These are phyloP conservation scores for Silurus lanzhouensis DNA, from an alignment of 2,797 vertebrate species.

Conservation along the genomic window DNA sequence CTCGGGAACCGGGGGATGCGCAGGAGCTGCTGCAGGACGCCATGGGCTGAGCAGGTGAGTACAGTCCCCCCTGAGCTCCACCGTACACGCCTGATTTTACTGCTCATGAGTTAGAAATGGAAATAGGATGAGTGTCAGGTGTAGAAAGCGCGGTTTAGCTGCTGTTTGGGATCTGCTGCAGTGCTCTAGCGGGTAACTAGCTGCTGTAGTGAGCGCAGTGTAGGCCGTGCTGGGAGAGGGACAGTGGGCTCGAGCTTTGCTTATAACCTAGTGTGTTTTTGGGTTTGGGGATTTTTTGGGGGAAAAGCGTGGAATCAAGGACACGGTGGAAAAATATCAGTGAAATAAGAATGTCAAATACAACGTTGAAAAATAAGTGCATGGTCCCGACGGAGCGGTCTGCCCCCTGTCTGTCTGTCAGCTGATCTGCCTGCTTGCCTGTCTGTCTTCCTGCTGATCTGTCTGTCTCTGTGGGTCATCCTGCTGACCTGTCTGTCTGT, in stretches of 20 bases:
- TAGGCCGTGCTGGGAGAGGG: slow-evolving; percentile 7
- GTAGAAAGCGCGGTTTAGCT: not conserved
- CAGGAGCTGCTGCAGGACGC: slow-evolving; percentile 76
- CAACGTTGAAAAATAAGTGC: not conserved
- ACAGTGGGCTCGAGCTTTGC: not conserved
- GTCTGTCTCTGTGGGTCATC: not conserved
- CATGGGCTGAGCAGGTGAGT: slow-evolving; percentile 89
- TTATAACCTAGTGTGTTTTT: too few relatives aligned
- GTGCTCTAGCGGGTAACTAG: not conserved
- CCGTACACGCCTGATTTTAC: not conserved
- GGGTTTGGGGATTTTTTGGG: not conserved
- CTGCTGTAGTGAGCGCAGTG: not conserved
- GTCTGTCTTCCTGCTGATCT: not conserved
- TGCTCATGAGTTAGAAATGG: too few relatives aligned
- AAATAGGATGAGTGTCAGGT: not conserved
- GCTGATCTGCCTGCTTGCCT: too few relatives aligned
- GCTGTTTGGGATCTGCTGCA: not conserved
- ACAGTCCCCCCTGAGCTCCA: not conserved
- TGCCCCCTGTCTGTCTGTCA: not conserved
- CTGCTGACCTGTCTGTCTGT: too few relatives aligned
- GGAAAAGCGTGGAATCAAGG: not conserved
- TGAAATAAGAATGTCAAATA: not conserved
- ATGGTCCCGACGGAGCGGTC: too few relatives aligned
- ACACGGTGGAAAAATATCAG: not conserved
- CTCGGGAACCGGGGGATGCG: slow-evolving; percentile 75